These are phyloP conservation scores for Lasius fuliginosus DNA, from an alignment of 2,888 invertebrate species.

Conservation along the genomic window DNA sequence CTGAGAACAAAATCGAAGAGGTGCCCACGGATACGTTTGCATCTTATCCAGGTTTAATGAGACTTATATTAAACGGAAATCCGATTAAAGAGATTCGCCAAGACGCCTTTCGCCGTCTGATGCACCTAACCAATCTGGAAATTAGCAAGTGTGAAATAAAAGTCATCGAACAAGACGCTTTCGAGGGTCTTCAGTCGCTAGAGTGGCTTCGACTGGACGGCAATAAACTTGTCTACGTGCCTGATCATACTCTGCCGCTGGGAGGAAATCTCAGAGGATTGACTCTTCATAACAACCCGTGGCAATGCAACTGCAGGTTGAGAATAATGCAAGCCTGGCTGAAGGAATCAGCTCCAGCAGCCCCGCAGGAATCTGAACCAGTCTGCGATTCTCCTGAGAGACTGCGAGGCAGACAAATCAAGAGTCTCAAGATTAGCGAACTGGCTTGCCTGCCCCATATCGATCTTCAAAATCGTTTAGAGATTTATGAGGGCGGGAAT, in stretches of 20 bases:
- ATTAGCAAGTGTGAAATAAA: slow-evolving; percentile 93
- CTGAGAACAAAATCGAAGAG: slow-evolving; percentile 92
- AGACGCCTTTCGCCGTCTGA: slow-evolving; percentile 91
- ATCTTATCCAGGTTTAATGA: slow-evolving; percentile 93
- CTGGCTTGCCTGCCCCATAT: slow-evolving; percentile 94
- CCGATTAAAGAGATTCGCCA: slow-evolving; percentile 92
- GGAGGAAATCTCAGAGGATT: slow-evolving; percentile 93
- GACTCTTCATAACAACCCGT: slow-evolving; percentile 94
- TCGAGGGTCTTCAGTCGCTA: slow-evolving; percentile 92
- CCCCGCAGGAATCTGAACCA: slow-evolving; percentile 93
- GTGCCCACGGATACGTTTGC: slow-evolving; percentile 93
- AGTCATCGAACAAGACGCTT: slow-evolving; percentile 92
- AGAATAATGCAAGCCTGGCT: slow-evolving; percentile 93
- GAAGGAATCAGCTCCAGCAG: slow-evolving; percentile 89
- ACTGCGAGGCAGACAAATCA: slow-evolving; percentile 90
- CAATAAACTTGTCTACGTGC: slow-evolving; percentile 91
- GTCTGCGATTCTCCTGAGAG: slow-evolving; percentile 91
- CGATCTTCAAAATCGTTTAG: slow-evolving; percentile 92
- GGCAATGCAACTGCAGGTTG: slow-evolving; percentile 95
- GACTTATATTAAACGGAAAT: slow-evolving; percentile 93
- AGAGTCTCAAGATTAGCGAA: slow-evolving; percentile 90
- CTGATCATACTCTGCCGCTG: slow-evolving; percentile 85
- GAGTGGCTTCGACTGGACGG: slow-evolving; percentile 95
- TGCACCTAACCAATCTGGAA: slow-evolving; percentile 93
- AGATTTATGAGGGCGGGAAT: slow-evolving; percentile 93